phyloP scores from a whole-genome alignment of 2,113 vertebrate species.

The Alosa alosa region DNA sequence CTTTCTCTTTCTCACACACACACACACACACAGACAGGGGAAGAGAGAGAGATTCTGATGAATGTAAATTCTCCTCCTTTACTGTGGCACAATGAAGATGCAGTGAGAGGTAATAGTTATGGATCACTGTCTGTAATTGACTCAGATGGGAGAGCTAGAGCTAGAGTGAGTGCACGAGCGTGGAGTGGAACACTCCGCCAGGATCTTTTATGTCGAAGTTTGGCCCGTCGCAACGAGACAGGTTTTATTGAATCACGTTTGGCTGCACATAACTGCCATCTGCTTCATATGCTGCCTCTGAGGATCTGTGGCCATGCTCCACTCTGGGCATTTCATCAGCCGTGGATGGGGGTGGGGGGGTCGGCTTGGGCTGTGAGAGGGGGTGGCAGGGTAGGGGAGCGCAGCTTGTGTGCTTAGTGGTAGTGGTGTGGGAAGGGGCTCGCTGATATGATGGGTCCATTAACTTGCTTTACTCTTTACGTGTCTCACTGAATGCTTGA shows the following conservation, averaged over 20 bases:
- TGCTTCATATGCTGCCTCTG: not conserved
- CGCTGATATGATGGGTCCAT: not conserved
- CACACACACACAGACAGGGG: not conserved
- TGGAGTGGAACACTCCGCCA: not conserved
- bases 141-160: slow-evolving; percentile 17
- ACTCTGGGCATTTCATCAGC: slow-evolving; percentile 14
- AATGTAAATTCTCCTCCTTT: slow-evolving; percentile 20
- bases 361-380: not conserved
- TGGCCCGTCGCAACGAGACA: slow-evolving; percentile 18
- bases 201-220: slow-evolving; percentile 22
- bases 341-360: not conserved
- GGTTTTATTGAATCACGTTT: slow-evolving; percentile 26
- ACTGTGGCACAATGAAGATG: slow-evolving; percentile 29
- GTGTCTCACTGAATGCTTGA: not conserved
- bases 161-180: not conserved
- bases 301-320: slow-evolving; percentile 22
- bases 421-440: not conserved
- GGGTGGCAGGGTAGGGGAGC: not conserved
- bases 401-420: not conserved
- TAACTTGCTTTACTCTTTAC: not conserved
- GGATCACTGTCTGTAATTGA: slow-evolving; percentile 21
- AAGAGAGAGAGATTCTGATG: not conserved
- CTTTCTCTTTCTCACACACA: not conserved
- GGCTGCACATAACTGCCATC: slow-evolving; percentile 35
- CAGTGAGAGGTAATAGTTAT: slow-evolving; percentile 24